These are phyloP conservation scores for Neogobius melanostomus DNA, from an alignment of 2,113 vertebrate species.

Conservation along the genomic window DNA sequence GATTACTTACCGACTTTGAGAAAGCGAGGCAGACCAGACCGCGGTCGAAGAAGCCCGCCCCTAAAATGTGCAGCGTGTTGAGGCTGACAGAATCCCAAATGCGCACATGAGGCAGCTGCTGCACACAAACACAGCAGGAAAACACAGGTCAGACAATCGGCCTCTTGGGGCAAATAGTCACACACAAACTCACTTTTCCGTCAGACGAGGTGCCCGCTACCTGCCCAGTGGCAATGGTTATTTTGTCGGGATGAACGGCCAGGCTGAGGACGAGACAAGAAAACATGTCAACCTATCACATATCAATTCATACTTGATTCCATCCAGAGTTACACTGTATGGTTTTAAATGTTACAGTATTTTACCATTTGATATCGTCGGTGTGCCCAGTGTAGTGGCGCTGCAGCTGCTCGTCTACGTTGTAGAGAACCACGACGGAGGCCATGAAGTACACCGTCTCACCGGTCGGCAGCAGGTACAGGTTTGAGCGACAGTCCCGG, in stretches of 20 bases:
- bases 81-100: conserved; percentile 98
- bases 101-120: conserved; percentile 95
- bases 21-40: conserved; percentile 94
- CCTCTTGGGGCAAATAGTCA: background rate
- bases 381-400: conserved; percentile 94
- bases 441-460: conserved; percentile 98
- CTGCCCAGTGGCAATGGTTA: conserved; percentile 98
- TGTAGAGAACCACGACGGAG: conserved; percentile 93
- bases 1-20: conserved; percentile 91
- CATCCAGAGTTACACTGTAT: too few species aligned
- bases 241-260: conserved; percentile 96
- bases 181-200: conserved; percentile 87
- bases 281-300: conserved; percentile 26
- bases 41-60: conserved; percentile 91
- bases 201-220: conserved; percentile 96
- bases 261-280: conserved; percentile 78
- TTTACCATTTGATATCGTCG: conserved; percentile 96
- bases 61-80: conserved; percentile 94
- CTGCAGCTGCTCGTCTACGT: conserved; percentile 94
- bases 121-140: conserved; percentile 6
- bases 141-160: conserved; percentile 7
- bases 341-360: background rate
- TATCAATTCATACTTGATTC: conserved; percentile 18
- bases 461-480: conserved; percentile 95
- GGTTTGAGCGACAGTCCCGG: conserved; percentile 95